Evolutionary conservation across 2,113 vertebrate species (phyloP), one percentile per base, ranked within the genome.

Genomic region (Nycticryphes semicollaris): DNA sequence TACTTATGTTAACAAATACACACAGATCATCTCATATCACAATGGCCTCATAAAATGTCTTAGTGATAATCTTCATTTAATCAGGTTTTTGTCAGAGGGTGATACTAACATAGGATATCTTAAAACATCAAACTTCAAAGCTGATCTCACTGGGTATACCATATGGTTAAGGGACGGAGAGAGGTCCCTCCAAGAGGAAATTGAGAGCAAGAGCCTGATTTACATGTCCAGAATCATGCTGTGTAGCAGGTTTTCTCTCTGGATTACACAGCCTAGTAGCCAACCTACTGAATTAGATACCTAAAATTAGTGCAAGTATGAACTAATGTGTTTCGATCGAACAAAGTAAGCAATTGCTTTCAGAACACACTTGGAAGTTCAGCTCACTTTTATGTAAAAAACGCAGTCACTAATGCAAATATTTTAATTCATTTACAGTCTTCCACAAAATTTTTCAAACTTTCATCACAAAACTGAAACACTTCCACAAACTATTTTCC

Each of bases 221-320:
- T 63, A 54, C 6, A 3, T 24, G 59, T 57, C 94, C 96, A 93
- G 73, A 89, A 86, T 50, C 95, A 12, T 67, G 80, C 94, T 95
- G 94, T 28, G 94, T 53, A 63, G 59, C 93, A 96, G 92, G 22
- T 94, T 96, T 94, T 77, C 76, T 81, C 54, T 77, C 90, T 86
- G 79, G 37, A 86, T 66, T 93, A 53, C 68, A 78, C 27, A 87
- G 78, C 41, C 31, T 80, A 62, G 66, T 25, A 96, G 53, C 57
- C 76, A 94, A 72, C 53, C 54, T 69, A 75, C 68, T 84, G 63
- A 84, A 75, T 69, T 69, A 70, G 56, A 84, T 84, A 87, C 45
- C 88, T 92, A 93, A 93, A 93, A 90, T 85, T 86, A 96, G 75
- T 63, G 37, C 43, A 78, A 50, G 39, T 74, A 91, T 70, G 82